Conservation (phyloP, 2,888 invertebrate species). For the Protophormia terraenovae region DNA sequence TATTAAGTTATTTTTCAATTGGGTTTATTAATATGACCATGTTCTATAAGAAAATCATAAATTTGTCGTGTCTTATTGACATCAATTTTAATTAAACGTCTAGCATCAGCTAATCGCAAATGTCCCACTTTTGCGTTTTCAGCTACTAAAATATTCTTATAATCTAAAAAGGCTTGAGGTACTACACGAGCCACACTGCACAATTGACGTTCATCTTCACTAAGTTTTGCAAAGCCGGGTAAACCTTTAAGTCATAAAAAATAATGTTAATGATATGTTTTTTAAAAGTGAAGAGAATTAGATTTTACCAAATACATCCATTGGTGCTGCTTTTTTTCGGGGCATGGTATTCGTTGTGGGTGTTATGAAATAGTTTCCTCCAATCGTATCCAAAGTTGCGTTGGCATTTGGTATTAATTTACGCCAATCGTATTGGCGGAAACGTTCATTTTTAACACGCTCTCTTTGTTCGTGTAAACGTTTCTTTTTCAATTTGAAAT, state of each 20-base stretch:
- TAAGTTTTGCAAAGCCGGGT: conserved; percentile 90
- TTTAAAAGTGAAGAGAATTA: neutral
- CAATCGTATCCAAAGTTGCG: neutral
- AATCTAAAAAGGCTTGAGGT: conserved; percentile 90
- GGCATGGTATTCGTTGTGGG: conserved; percentile 66
- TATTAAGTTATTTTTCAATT: conserved; percentile 70
- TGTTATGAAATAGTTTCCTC: conserved; percentile 34
- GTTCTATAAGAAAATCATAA: conserved; percentile 88
- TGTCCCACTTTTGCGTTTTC: conserved; percentile 90
- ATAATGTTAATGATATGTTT: no score
- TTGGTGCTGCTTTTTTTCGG: conserved; percentile 79
- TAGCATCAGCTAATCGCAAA: conserved; percentile 90
- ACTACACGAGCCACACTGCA: conserved; percentile 89
- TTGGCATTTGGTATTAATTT: conserved; percentile 74
- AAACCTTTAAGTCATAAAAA: conserved; percentile 83
- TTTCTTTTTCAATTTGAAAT: conserved; percentile 85
- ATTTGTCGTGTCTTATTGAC: conserved; percentile 95
- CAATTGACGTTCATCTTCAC: conserved; percentile 87
- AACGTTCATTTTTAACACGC: conserved; percentile 75
- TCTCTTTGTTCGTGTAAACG: conserved; percentile 75
- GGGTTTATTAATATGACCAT: conserved; percentile 87
- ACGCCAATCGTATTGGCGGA: conserved; percentile 72
- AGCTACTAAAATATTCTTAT: conserved; percentile 87
- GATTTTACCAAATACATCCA: conserved; percentile 77
- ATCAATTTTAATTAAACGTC: conserved; percentile 93